Evolutionary conservation across 2,888 invertebrate genomes (phyloP).

Genomic region (Microdon myrmicae): DNA sequence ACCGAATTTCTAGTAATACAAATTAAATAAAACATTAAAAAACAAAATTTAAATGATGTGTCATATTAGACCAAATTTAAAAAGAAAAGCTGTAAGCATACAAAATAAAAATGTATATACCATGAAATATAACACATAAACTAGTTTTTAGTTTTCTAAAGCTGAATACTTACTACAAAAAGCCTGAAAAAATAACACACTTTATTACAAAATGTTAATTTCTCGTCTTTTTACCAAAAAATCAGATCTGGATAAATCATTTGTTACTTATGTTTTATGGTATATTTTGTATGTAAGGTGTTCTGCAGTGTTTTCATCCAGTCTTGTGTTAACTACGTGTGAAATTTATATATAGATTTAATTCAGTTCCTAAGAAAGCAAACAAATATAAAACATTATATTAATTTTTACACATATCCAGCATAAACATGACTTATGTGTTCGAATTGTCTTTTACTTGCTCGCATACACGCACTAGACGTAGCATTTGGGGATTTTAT

Average conservation of each 20-base stretch:
- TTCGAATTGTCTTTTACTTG: constrained; percentile 10
- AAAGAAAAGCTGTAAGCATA: constrained; percentile 17
- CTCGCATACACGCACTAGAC: constrained; percentile 35
- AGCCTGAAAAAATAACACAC: constrained; percentile 59
- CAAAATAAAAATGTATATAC: not conserved
- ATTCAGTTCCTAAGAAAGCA: constrained; percentile 38
- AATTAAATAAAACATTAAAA: not conserved
- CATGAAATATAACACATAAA: constrained; percentile 4
- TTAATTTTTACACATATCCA: constrained; percentile 9
- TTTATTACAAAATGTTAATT: constrained; percentile 38
- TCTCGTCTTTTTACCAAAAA: constrained; percentile 21
- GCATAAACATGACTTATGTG: constrained; percentile 16
- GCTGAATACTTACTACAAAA: constrained; percentile 61
- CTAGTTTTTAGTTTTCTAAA: constrained; percentile 19
- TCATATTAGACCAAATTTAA: too few relatives aligned
- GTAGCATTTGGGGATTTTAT: too few relatives aligned
- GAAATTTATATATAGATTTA: too few relatives aligned
- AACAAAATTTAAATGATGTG: constrained; percentile 21
- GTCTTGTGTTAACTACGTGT: constrained; percentile 30
- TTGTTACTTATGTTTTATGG: constrained; percentile 10
- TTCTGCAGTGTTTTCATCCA: constrained; percentile 30
- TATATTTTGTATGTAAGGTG: constrained; percentile 16
- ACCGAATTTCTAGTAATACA: too few relatives aligned
- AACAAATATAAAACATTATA: constrained; percentile 22
- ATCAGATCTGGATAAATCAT: constrained; percentile 19